Base-by-base conservation (phyloP, 1,140 invertebrate species). In the Bombus picipes region DNA sequence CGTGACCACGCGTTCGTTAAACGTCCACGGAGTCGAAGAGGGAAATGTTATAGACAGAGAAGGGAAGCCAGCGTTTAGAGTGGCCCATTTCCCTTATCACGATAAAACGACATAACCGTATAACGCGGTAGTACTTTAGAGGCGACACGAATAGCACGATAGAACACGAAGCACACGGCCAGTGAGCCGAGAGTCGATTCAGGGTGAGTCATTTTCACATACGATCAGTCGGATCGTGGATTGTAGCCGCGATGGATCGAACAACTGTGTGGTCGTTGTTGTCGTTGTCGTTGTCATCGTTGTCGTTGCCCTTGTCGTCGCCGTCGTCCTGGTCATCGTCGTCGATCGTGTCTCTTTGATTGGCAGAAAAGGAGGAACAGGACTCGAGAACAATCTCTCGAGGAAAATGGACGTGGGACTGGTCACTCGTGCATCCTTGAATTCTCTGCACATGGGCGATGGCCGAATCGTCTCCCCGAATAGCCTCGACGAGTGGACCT, bases 401-500 rank as follows among this genome's bases (percentile, higher is more conserved):
- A 25, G 62, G 37, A 91, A 87, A 37, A 95, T 95, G 94, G 93
- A 95, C 87, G 89, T 95, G 70, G 94, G 94, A 89, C 78, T 95
- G 62, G 93, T 95, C 22, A 93, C 94, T 3, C 92, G 94, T 80
- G 92, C 91, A 18, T 95, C 94, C 18, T 87, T 95, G 79, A 93
- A 91, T 80, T 95, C 94, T 15, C 88, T 95, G 41, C 92, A 94
- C 41, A 92, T 91, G 32, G 94, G 93, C 66, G 93, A 94, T 47
- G 90, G 86, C 12, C 88, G 94, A 25, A 93, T 94, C 28, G 91
- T 94, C 39, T 93, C 94, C 9, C 92, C 94, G 1, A 93, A 92
- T 73, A 93, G 90, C 86, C 89, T 95, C 34, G 93, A 94, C 53
- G 94, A 94, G 25, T 95, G 94, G 93, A 95, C 94, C 2, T 95